Percentiles rank a stretch among this genome's conserved stretches.
Conservation (phyloP, 1,140 invertebrate species). For the Acromyrmex heyeri region DNA sequence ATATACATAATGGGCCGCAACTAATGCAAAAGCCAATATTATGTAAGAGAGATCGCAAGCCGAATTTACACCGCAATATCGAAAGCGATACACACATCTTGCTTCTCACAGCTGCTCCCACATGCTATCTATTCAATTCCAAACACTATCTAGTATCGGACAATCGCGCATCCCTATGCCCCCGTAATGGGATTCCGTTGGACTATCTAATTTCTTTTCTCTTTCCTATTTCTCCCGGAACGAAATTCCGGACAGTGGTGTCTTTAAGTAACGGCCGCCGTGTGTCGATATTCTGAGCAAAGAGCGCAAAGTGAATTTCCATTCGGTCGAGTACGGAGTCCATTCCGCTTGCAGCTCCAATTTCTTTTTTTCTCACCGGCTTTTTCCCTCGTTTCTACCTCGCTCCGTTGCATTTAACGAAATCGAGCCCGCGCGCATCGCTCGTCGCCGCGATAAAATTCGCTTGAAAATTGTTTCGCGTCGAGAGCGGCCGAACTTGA, state of each 20-base stretch:
- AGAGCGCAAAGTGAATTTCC: conserved; percentile 70
- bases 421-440: conserved; percentile 40
- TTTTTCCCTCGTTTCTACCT: conserved; percentile 21
- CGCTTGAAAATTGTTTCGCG: conserved; percentile 57
- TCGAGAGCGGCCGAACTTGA: conserved; percentile 41
- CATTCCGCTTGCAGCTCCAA: conserved; percentile 56
- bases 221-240: conserved; percentile 60
- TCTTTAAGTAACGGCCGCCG: conserved; percentile 67
- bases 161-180: conserved; percentile 24
- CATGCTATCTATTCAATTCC: conserved; percentile 49
- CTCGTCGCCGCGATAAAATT: conserved; percentile 57
- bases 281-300: conserved; percentile 43
- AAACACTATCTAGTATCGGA: conserved; percentile 51
- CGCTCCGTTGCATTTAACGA: conserved; percentile 39
- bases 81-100: conserved; percentile 35
- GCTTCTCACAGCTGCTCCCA: conserved; percentile 45
- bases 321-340: conserved; percentile 69
- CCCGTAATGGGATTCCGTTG: conserved; percentile 65
- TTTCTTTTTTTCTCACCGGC: conserved; percentile 46
- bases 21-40: conserved; percentile 37
- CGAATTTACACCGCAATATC: conserved; percentile 47
- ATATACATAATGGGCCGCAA: background rate
- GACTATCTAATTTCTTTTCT: conserved; percentile 71
- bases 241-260: conserved; percentile 64
- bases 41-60: conserved; percentile 14